phyloP scores from a whole-genome alignment of 2,113 vertebrate genomes.

The Ciconia boyciana region DNA sequence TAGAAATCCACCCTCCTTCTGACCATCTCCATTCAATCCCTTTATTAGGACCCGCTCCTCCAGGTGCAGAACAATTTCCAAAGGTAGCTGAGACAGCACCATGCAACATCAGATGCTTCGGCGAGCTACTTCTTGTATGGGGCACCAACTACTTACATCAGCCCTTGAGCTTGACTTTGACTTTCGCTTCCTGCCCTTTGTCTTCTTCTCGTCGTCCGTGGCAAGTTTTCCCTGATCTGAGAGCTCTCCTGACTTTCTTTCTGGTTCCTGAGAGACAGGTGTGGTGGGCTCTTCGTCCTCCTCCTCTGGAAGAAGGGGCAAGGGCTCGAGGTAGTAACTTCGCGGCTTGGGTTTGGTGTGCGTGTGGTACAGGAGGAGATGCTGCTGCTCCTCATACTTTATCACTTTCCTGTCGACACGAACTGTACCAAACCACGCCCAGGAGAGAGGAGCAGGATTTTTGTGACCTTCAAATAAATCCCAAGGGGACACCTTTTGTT shows the following conservation, averaged over 20 bases:
- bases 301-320: slow-evolving; percentile 75
- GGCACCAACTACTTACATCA: slow-evolving; percentile 61
- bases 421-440: slow-evolving; percentile 77
- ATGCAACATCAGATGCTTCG: rapidly evolving
- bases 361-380: slow-evolving; percentile 74
- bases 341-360: slow-evolving; percentile 73
- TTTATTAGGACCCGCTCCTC: neutral
- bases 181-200: slow-evolving; percentile 74
- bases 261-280: slow-evolving; percentile 72
- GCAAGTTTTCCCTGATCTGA: slow-evolving; percentile 65
- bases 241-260: slow-evolving; percentile 69
- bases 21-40: neutral
- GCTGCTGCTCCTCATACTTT: slow-evolving; percentile 75
- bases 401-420: slow-evolving; percentile 69
- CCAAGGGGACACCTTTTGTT: slow-evolving; percentile 78
- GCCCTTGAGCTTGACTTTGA: slow-evolving; percentile 60
- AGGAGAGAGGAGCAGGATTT: slow-evolving; percentile 76
- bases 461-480: slow-evolving; percentile 77
- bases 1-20: neutral
- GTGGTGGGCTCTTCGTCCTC: slow-evolving; percentile 73
- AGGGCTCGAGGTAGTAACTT: slow-evolving; percentile 76
- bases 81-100: neutral
- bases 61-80: neutral
- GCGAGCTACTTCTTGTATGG: neutral
- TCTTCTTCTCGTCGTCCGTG: slow-evolving; percentile 67